Evolutionary conservation across 2,113 vertebrate genomes (phyloP), one percentile per base, ranked within the genome.

Genomic region (Arothron firmamentum): DNA sequence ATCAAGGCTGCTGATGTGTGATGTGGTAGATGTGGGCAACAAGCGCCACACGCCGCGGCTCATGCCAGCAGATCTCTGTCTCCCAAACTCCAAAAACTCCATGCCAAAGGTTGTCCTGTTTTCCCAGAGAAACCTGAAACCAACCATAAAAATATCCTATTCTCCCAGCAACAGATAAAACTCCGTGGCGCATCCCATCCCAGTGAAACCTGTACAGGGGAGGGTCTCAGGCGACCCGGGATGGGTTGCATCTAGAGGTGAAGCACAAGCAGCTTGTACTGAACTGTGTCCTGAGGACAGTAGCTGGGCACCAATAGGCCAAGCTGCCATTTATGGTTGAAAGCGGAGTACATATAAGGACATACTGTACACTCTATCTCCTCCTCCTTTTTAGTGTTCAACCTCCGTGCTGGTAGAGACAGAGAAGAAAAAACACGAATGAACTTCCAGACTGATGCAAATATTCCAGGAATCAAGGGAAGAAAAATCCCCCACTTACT

Each of bases 91-190:
- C 70, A 54, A 56, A 58, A 43, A 70, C 59, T 56, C 57, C 52
- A 53, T 0, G 41, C 57, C 60, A 55, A 69, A 75, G 13, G 60
- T 78, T 75, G 42, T 59, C 58, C 50, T 42, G 66, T 70, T 74
- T 75, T 65, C 71, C 54, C 12, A 8, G 5, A 52, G 81, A 74
- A 85, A 87, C 47, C 23, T 28, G 65, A 87, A 82, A 62, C 83
- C 60, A 23, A 65, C 78, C 83, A 59, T 68, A 81, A 81, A 85
- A 81, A 85, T 87, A 85, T 81, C 78, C 45, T n/a, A 57, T 84
- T 83, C 70, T 68, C 83, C 78, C 75, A 59, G 85, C 79, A 83
- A 87, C 81, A 78, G 77, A 71, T 56, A 17, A 67, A 61, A 57
- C 74, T 74, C 68, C 65, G 12, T 38, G 34, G 34, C 34, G 45